phyloP scores from a whole-genome alignment of 2,888 invertebrate genomes.

The Trichogramma evanescens region DNA sequence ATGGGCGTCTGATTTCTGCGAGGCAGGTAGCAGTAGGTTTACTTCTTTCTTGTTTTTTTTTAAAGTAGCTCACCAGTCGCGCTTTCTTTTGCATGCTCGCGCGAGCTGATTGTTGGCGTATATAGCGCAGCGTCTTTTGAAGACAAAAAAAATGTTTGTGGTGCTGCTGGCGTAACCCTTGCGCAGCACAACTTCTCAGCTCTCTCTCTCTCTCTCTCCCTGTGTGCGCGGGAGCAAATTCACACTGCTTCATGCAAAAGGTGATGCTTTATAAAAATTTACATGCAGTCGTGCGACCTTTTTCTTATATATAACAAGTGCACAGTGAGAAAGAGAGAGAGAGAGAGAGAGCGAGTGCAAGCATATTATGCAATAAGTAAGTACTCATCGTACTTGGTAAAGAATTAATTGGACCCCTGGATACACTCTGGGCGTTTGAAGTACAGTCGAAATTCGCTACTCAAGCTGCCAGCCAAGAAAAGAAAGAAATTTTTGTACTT shows the following conservation, averaged over 20 bases:
- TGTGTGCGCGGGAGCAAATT: background rate
- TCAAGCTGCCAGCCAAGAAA: too few relatives aligned
- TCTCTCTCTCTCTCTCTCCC: constrained; percentile 14
- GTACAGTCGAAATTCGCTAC: too few relatives aligned
- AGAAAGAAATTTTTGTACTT: too few relatives aligned
- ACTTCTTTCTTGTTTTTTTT: too few relatives aligned
- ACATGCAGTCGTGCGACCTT: constrained; percentile 11
- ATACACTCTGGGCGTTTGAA: too few relatives aligned
- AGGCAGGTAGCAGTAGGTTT: too few relatives aligned
- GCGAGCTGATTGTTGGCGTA: constrained; percentile 3
- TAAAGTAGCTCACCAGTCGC: background rate
- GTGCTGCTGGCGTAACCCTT: constrained; percentile 13
- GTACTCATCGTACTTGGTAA: too few relatives aligned
- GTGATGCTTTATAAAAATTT: too few relatives aligned
- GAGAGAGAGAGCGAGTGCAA: background rate
- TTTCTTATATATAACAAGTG: constrained; percentile 42
- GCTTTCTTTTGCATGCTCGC: background rate
- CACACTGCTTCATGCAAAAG: background rate
- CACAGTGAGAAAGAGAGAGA: constrained; percentile 40
- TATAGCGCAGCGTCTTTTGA: constrained; percentile 12
- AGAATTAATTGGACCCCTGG: too few relatives aligned
- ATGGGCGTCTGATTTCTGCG: too few relatives aligned
- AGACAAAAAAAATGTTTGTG: background rate
- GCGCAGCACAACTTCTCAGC: constrained; percentile 3
- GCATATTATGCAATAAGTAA: background rate